A percentile compares a stretch with the other conserved stretches of the same genome.
phyloP scores from a whole-genome alignment of 2,113 vertebrate genomes.

The Odontesthes bonariensis region DNA sequence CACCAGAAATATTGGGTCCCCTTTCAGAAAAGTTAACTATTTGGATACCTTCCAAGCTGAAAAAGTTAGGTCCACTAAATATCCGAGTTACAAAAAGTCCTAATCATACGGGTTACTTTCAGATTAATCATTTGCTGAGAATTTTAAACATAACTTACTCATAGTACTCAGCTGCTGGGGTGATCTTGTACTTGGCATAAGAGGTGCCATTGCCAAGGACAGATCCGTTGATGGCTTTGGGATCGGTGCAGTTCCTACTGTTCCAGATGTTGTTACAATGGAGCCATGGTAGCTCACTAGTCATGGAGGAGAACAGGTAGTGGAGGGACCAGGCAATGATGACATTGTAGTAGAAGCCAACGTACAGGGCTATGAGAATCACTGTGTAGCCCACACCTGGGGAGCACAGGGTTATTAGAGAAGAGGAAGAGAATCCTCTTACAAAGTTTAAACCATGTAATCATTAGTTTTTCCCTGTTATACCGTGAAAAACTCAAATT shows the following conservation, averaged over 20 bases:
- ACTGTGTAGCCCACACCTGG: slow-evolving; percentile 97
- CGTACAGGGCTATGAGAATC: slow-evolving; percentile 97
- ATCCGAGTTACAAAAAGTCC: too few species aligned
- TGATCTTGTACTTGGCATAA: slow-evolving; percentile 94
- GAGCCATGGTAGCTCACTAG: slow-evolving; percentile 91
- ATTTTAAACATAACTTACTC: slow-evolving; percentile 88
- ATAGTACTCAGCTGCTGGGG: slow-evolving; percentile 96
- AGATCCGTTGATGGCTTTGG: slow-evolving; percentile 85
- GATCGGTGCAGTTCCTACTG: slow-evolving; percentile 91
- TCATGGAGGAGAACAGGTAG: slow-evolving; percentile 96
- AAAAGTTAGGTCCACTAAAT: too few species aligned
- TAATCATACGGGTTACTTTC: too few species aligned
- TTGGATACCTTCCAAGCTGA: neutral
- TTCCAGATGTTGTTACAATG: slow-evolving; percentile 93
- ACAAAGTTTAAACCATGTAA: too few species aligned
- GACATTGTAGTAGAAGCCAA: slow-evolving; percentile 99
- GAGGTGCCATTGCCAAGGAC: slow-evolving; percentile 87
- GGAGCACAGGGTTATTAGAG: slow-evolving; percentile 2
- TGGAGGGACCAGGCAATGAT: slow-evolving; percentile 99
- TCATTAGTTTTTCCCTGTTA: too few species aligned
- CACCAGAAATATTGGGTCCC: neutral
- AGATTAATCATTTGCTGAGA: neutral
- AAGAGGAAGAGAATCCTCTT: too few species aligned
- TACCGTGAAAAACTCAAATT: too few species aligned
- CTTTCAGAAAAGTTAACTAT: neutral